Conservation (phyloP, 2,113 vertebrate genomes). For the Machaerirhynchus nigripectus region DNA sequence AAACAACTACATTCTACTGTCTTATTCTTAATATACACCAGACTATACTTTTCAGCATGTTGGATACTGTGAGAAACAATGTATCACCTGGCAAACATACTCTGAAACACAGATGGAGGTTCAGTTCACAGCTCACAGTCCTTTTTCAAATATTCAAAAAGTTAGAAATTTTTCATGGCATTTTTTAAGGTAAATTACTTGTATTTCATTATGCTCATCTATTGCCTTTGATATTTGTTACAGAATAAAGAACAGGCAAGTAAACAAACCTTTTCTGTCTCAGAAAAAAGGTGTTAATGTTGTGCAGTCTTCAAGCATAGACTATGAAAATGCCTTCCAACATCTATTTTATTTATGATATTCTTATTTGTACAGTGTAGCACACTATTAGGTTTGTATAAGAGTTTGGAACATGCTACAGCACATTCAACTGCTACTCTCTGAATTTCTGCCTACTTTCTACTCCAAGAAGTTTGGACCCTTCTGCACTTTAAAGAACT, state of each 20-base stretch:
- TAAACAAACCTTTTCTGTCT: not conserved
- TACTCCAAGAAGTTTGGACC: not conserved
- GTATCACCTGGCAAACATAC: not conserved
- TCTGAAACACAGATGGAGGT: not conserved
- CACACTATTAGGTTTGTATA: not conserved
- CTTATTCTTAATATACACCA: not conserved
- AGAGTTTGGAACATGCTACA: not conserved
- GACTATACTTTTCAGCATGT: not conserved
- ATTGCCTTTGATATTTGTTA: not conserved
- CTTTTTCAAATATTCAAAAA: not conserved
- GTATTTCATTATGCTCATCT: not conserved
- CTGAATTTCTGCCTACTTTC: not conserved
- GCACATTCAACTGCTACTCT: not conserved
- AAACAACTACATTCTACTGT: not conserved
- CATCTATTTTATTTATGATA: not conserved
- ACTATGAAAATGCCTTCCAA: not conserved
- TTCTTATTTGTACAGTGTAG: not conserved
- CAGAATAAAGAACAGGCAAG: not conserved
- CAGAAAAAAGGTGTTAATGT: not conserved
- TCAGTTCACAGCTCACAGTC: not conserved
- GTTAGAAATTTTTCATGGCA: not conserved
- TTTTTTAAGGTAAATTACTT: not conserved
- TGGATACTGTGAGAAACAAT: not conserved
- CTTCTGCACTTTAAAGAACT: not conserved
- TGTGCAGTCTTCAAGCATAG: not conserved